phyloP scores from a whole-genome alignment of 2,888 invertebrate genomes.

The Calliopum simillimum region DNA sequence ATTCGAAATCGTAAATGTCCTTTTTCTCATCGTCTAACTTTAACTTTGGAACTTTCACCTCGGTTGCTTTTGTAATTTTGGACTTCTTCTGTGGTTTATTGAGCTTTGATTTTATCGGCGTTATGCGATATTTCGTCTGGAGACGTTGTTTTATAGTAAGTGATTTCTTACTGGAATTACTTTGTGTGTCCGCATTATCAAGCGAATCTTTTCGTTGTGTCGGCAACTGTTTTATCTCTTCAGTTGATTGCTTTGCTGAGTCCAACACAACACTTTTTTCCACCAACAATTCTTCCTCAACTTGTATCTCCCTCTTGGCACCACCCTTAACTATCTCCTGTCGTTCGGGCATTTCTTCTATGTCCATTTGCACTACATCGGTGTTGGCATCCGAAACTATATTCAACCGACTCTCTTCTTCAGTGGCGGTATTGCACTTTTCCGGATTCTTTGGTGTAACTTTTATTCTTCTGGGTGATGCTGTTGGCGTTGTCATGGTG shows the following conservation, averaged over 20 bases:
- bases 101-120: constrained; percentile 39
- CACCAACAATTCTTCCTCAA: not conserved
- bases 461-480: constrained; percentile 37
- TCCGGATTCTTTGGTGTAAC: constrained; percentile 27
- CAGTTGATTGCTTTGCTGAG: not conserved
- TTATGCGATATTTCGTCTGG: constrained; percentile 46
- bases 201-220: not conserved
- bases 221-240: not conserved
- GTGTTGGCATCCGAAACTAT: constrained; percentile 57
- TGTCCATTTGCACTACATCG: constrained; percentile 59
- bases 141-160: constrained; percentile 45
- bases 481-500: constrained; percentile 42
- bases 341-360: constrained; percentile 53
- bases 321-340: constrained; percentile 14
- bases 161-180: constrained; percentile 9
- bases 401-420: constrained; percentile 29
- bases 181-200: not conserved
- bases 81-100: constrained; percentile 37
- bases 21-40: constrained; percentile 44
- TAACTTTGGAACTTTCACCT: constrained; percentile 30
- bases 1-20: constrained; percentile 66
- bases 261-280: not conserved
- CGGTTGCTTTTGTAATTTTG: constrained; percentile 36
- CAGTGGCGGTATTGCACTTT: constrained; percentile 40
- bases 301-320: constrained; percentile 16